A percentile compares a stretch with the other conserved stretches of the same genome.
Evolutionary conservation across 2,888 invertebrate species (phyloP).

Genomic region (Oscheius sp.): DNA sequence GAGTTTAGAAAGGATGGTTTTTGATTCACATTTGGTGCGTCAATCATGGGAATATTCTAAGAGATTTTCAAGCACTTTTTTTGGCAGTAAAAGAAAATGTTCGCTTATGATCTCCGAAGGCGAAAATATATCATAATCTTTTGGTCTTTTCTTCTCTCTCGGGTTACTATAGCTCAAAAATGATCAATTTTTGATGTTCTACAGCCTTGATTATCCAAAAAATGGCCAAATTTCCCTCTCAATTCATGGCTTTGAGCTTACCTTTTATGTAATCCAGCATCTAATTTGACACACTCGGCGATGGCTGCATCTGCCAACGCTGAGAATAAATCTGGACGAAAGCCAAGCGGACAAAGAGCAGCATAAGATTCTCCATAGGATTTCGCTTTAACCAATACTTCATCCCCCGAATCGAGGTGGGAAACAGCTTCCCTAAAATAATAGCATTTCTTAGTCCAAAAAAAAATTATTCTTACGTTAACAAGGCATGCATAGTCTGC

Average conservation of each 20-base stretch:
- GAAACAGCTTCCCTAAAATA: slow-evolving; percentile 61
- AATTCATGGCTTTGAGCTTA: too few relatives aligned
- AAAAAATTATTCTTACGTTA: slow-evolving; percentile 20
- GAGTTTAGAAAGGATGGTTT: neutral
- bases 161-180: too few relatives aligned
- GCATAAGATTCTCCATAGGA: slow-evolving; percentile 62
- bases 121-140: neutral
- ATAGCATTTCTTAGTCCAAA: neutral
- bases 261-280: slow-evolving; percentile 63
- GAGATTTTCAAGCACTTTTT: too few relatives aligned
- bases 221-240: too few relatives aligned
- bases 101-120: too few relatives aligned
- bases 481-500: slow-evolving; percentile 47
- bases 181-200: too few relatives aligned
- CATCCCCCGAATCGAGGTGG: slow-evolving; percentile 61
- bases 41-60: too few relatives aligned
- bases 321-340: slow-evolving; percentile 68
- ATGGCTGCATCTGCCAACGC: slow-evolving; percentile 67
- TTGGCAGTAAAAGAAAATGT: too few relatives aligned
- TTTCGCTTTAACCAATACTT: slow-evolving; percentile 51
- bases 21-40: too few relatives aligned
- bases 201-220: too few relatives aligned
- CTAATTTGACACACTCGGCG: slow-evolving; percentile 67
- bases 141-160: neutral
- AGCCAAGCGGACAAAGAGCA: slow-evolving; percentile 61